Evolutionary conservation across 2,888 invertebrate genomes (phyloP), one percentile per base, ranked within the genome.

Genomic region (Julus scanicus): DNA sequence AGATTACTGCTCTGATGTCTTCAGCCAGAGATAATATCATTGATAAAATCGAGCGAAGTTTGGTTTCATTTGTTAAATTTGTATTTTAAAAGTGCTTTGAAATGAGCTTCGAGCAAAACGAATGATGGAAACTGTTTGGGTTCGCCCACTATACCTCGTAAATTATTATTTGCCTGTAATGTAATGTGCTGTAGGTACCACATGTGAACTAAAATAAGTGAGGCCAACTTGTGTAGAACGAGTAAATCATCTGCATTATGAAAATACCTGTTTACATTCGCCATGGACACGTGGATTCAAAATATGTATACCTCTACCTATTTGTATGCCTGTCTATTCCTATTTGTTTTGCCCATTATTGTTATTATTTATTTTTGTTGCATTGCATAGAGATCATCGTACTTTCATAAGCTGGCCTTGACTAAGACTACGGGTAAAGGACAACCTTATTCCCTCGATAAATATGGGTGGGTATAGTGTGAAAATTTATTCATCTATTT

Each of bases 81-180:
- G 80, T 39, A 37, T 80, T 37, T 71, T 13, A 15, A 37, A 80
- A 80, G 80, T 2, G 37, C 37, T 80, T 80, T 13, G 80, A 80
- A 80, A 80, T 2, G 37, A 39, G 80, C 80, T 80, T 15, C 4
- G 80, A 80, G 80, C 80, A 15, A 80, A 80, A 37, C 1, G 15
- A 39, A 80, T 80, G 80, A 80, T 80, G 80, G 37, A 80, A 80
- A 37, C 80, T 37, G 37, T 80, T 80, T 80, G 80, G 80, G 11
- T 80, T 80, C 80, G 80, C 80, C 80, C 80, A 80, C 80, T 80
- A 37, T 29, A 80, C 80, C 80, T 80, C 80, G 29, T 80, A 80
- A 80, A 80, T 80, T 37, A 80, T 39, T 80, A 80, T 39, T 80
- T 80, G 80, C 37, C 80, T 8, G 37, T 80, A 37, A 80, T 80